Evolutionary conservation across 2,888 invertebrate genomes (phyloP), one percentile per base, ranked within the genome.

Genomic region (Perizoma affinitatum): DNA sequence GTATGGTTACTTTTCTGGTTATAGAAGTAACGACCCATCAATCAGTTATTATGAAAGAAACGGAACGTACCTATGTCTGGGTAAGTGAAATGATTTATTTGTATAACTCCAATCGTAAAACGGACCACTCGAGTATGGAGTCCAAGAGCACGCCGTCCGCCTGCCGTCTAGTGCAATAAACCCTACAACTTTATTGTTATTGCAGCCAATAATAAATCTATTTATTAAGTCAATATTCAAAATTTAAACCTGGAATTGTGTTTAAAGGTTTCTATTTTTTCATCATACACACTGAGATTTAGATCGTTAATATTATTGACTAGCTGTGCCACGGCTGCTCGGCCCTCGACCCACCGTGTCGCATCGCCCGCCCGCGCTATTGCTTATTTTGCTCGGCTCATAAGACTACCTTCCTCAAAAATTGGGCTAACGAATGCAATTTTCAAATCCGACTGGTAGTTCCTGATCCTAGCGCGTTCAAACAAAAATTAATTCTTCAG

Each of bases 1-100:
- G 54, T 47, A 58, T 61, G 50, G 58, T 52, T 56, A 62, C 45
- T 50, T 54, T 57, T 61, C 53, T 63, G 64, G 57, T 59, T 56
- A 63, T 64, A 66, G 53, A 58, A 54, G 11, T 65, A 49, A 68
- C 50, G 58, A 66, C 22, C 63, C 8, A 53, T 62, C 61, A 54
- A 63, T 68, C 66, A 66, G 62, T 40, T 38, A 58, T 22, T 60
- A 50, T 41, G 34, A 55, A 61, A 49, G 53, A 53, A 57, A 72
- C 68, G 69, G 72, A 75, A 72, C 69, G 61, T 65, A 44, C 4
- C 5, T 11, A 69, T 71, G 71, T 73, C 74, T 66, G 69, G 69
- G 74, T 75, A 74, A 73, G 71, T 76, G 74, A 77, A 80, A 78
- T 83, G 79, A 85, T 84, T 85, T 84, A 85, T 86, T 82, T 78